Evolutionary conservation across 2,113 vertebrate species (phyloP), one percentile per base, ranked within the genome.

Genomic region (Oreotrochilus melanogaster): DNA sequence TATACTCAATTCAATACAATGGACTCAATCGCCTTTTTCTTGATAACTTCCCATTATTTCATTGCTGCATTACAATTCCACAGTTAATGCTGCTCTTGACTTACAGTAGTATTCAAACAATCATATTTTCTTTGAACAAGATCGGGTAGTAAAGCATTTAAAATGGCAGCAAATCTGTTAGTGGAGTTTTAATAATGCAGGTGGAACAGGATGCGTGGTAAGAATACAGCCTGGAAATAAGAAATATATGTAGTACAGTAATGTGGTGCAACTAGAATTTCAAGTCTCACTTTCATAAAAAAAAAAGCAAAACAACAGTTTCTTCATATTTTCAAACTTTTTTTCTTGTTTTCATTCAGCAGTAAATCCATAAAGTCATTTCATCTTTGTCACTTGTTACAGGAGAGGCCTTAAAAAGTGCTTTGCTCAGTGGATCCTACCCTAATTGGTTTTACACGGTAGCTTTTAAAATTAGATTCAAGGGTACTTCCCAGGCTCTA

Each of bases 391-490:
- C 30, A 65, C 70, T 75, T 89, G 87, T 95, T 89, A 85, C 45
- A 43, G 62, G 84, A 93, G 80, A 85, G 53, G 57, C 74, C 57
- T 92, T 92, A 74, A 95, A 50, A 94, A 92, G 81, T 94, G 89
- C 75, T 88, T 92, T 1, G 2, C 84, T 75, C 78, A 91, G 70
- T 91, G 62, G 47, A 69, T 92, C 93, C 62, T 85, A 78, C 78
- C 65, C 87, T 95, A 96, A 94, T 95, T 95, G 89, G 93, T 95
- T 97, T 96, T 92, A 91, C 95, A 95, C 19, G 78, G 91, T 85
- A 76, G 89, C 84, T 97, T 95, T 95, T 93, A 96, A 95, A 97
- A 95, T 95, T 97, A 97, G 92, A 95, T 95, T 89, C 89, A 91
- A 96, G 91, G 74, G 84, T 96, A 62, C 94, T 95, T 97, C 93